Evolutionary conservation across 1,140 invertebrate species (phyloP).

Genomic region (Nephotettix cincticeps): DNA sequence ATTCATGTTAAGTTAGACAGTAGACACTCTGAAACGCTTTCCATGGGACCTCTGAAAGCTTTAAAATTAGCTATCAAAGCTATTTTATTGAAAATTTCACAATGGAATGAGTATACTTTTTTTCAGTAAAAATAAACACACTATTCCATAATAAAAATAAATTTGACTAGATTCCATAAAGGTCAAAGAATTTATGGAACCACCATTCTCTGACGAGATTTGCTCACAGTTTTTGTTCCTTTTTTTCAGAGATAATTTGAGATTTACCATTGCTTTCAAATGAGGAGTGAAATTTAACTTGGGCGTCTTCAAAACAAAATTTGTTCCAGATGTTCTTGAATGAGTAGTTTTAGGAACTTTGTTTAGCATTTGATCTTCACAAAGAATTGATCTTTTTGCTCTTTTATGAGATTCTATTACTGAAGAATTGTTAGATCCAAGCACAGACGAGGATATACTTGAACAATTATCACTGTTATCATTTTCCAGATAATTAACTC

Average conservation of each 20-base stretch:
- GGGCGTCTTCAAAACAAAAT: neutral
- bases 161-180: constrained; percentile 2
- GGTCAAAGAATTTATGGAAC: neutral
- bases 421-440: neutral
- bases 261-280: neutral
- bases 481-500: neutral
- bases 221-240: neutral
- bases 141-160: too few species aligned
- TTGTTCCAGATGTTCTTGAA: neutral
- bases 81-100: too few species aligned
- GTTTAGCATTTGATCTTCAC: neutral
- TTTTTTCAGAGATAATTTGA: neutral
- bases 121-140: too few species aligned
- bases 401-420: neutral
- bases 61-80: too few species aligned
- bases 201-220: neutral
- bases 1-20: too few species aligned
- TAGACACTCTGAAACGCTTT: too few species aligned
- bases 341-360: constrained; percentile 12
- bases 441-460: constrained; percentile 13
- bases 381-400: neutral
- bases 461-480: constrained; percentile 9
- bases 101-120: too few species aligned
- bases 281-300: neutral
- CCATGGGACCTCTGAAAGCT: too few species aligned